Evolutionary conservation across 2,797 vertebrate species (phyloP), one percentile per base, ranked within the genome.

Genomic region (Carduelis carduelis): DNA sequence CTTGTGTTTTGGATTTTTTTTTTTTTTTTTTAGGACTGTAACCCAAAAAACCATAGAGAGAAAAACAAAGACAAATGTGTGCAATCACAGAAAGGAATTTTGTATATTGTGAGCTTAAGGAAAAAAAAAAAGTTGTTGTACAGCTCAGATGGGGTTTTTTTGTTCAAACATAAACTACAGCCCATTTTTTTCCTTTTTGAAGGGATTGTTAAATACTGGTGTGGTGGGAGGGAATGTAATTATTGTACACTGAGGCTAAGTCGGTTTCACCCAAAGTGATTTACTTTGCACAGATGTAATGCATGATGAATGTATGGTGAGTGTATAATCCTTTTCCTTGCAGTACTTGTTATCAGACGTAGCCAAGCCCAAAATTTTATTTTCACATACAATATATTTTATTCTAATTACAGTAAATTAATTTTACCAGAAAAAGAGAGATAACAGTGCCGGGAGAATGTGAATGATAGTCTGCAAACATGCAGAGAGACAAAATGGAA

Each of bases 391-490:
- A 83, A 47, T 69, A 46, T 89, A 56, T 92, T 96, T 97, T 85
- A 87, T 91, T 59, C 56, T 97, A 71, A 96, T 95, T 79, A 26
- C 79, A 56, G 57, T 63, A 83, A 90, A 93, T 91, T 94, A 91
- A 90, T 95, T 87, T 95, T 52, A 89, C 87, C 52, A 65, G 87
- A 85, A 57, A 82, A 84, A 34, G 22, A 64, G 53, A 72, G 78
- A 92, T 83, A 95, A 81, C 47, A 9, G 47, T 63, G 55, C 2
- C 1, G 14, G 41, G 61, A 89, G 53, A 92, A 32, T 60, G 20
- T 75, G 95, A 90, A 81, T 79, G 46, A 96, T 91, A 74, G 71
- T 83, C 82, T 92, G 94, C 81, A 90, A 95, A 87, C 83, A 90
- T 35, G 56, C 52, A 94, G 71, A 92, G 56, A 87, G 49, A 86